Evolutionary conservation across 1,140 invertebrate genomes (phyloP).

Genomic region (Trichonephila clavipes): DNA sequence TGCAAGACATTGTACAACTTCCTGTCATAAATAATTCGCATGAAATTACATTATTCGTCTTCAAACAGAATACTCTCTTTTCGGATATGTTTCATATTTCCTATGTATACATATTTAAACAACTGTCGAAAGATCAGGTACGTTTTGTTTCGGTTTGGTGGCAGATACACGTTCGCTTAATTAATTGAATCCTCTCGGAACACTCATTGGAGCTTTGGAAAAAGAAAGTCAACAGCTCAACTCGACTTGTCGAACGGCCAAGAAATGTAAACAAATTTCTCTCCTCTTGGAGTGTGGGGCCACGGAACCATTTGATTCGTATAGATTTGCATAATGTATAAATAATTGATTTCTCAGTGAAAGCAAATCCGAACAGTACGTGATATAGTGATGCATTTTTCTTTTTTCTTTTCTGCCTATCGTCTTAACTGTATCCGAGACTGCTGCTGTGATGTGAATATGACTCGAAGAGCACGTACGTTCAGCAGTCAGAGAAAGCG

Average conservation of each 20-base stretch:
- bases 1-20: not conserved
- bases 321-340: slow-evolving; percentile 40
- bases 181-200: not conserved
- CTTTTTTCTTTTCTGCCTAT: not conserved
- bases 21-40: not conserved
- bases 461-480: not conserved
- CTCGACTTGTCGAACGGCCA: not conserved
- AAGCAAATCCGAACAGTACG: slow-evolving; percentile 20
- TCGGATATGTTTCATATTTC: not conserved
- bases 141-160: not conserved
- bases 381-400: not conserved
- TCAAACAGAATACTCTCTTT: not conserved
- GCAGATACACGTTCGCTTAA: not conserved
- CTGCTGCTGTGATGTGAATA: not conserved
- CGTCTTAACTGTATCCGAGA: not conserved
- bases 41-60: not conserved
- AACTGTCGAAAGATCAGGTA: not conserved
- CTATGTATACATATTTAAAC: not conserved
- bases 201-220: not conserved
- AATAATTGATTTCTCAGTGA: slow-evolving; percentile 51
- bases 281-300: not conserved
- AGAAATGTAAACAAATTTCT: slow-evolving; percentile 39
- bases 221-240: not conserved
- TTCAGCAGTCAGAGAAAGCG: not conserved
- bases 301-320: slow-evolving; percentile 21